phyloP scores from a whole-genome alignment of 2,888 invertebrate genomes.

The Phlogophora meticulosa region DNA sequence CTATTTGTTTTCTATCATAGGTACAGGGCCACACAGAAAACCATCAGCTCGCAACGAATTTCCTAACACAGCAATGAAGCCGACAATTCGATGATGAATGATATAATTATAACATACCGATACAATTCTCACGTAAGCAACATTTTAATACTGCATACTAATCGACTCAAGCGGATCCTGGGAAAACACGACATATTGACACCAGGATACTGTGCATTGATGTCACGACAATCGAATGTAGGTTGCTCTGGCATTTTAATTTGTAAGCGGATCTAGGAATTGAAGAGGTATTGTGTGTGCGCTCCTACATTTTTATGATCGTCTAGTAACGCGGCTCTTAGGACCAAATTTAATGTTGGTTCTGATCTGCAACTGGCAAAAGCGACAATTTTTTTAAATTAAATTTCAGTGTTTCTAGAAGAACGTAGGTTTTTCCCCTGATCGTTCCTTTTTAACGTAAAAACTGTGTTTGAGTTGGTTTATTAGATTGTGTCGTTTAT shows the following conservation, averaged over 20 bases:
- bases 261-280: constrained; percentile 55
- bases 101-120: constrained; percentile 36
- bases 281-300: constrained; percentile 10
- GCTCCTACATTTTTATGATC: constrained; percentile 3
- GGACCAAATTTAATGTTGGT: neutral
- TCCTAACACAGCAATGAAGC: neutral
- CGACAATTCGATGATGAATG: constrained; percentile 35
- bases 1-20: no score
- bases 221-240: constrained; percentile 48
- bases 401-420: neutral
- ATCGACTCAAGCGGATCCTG: constrained; percentile 56
- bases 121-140: constrained; percentile 31
- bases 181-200: constrained; percentile 49
- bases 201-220: constrained; percentile 54
- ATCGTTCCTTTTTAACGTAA: neutral
- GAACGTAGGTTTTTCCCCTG: neutral
- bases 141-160: constrained; percentile 45
- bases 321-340: constrained; percentile 10
- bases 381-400: no score
- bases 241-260: constrained; percentile 47
- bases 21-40: neutral
- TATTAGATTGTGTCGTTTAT: neutral
- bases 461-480: neutral
- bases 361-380: neutral
- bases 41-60: neutral